Evolutionary conservation across 2,888 invertebrate genomes (phyloP), one percentile per base, ranked within the genome.

Genomic region (Plebejus argus): DNA sequence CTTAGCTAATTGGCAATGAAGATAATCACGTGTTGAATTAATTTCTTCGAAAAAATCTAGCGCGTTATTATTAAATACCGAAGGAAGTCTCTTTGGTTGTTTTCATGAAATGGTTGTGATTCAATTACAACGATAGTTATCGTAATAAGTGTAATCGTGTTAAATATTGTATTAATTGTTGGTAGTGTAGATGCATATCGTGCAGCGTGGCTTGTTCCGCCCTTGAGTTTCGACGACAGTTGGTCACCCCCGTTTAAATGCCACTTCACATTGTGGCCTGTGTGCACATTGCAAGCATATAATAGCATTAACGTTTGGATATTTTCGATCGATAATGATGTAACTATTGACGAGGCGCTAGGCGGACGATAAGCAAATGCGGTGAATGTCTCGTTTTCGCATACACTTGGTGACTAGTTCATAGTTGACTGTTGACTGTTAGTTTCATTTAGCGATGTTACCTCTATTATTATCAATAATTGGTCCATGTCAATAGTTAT

Each of bases 221-320:
- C 93, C 93, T 86, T 87, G 88, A 88, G 85, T 89, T 90, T 89
- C 86, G 87, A 87, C 91, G 94, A 92, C 94, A 94, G 94, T 94
- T 94, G 94, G 94, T 93, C 93, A 92, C 93, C 93, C 93, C 92
- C 88, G 90, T 92, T 90, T 90, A 89, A 92, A 93, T 89, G 86
- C 89, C 91, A 93, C 92, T 93, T 93, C 90, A 92, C 89, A 91
- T 91, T 92, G 91, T 92, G 92, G 92, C 92, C 91, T 91, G 92
- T 89, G 91, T 88, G 90, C 91, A 89, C 90, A 91, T 89, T 89
- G 88, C 89, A 85, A 84, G 76, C 80, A 81, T 85, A 87, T 87
- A 88, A 88, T 87, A 83, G 86, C 85, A 87, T 90, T 89, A 89
- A 87, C 86, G 85, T 89, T 87, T 87, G 86, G 84, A 89, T 88